A percentile compares a stretch with the other conserved stretches of the same genome.
These are phyloP conservation scores for Colossoma macropomum DNA, from an alignment of 2,113 vertebrate genomes.

Conservation along the genomic window DNA sequence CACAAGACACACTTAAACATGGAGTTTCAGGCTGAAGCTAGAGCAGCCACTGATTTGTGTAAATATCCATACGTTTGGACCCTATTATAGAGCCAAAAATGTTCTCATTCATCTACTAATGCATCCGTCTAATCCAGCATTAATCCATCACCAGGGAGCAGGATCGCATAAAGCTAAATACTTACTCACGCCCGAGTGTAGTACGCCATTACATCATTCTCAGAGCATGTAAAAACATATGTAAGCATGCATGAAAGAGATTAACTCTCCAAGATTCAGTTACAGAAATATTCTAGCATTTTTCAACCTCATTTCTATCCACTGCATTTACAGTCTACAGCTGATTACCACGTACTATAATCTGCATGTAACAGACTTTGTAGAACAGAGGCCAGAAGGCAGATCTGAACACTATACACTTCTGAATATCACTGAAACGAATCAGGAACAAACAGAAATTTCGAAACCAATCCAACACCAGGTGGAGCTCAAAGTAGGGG, in stretches of 20 bases:
- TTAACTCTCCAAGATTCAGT: too few relatives aligned
- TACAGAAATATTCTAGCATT: too few relatives aligned
- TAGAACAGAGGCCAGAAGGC: too few relatives aligned
- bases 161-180: background rate
- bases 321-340: too few relatives aligned
- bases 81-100: slow-evolving; percentile 12
- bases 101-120: slow-evolving; percentile 1
- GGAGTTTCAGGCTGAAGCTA: background rate
- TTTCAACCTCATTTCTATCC: too few relatives aligned
- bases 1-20: slow-evolving; percentile 12
- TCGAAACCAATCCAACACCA: too few relatives aligned
- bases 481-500: too few relatives aligned
- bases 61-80: slow-evolving; percentile 28
- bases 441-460: too few relatives aligned
- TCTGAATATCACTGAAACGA: too few relatives aligned
- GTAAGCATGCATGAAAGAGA: background rate
- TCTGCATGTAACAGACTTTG: too few relatives aligned
- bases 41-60: background rate
- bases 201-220: background rate
- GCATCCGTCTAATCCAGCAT: slow-evolving; percentile 10
- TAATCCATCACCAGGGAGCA: background rate
- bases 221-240: background rate
- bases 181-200: background rate
- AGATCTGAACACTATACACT: too few relatives aligned
- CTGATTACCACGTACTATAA: too few relatives aligned